Percentiles rank a stretch among this genome's conserved stretches.
phyloP scores from a whole-genome alignment of 2,113 vertebrate species.

The Pelvicachromis taeniatus region DNA sequence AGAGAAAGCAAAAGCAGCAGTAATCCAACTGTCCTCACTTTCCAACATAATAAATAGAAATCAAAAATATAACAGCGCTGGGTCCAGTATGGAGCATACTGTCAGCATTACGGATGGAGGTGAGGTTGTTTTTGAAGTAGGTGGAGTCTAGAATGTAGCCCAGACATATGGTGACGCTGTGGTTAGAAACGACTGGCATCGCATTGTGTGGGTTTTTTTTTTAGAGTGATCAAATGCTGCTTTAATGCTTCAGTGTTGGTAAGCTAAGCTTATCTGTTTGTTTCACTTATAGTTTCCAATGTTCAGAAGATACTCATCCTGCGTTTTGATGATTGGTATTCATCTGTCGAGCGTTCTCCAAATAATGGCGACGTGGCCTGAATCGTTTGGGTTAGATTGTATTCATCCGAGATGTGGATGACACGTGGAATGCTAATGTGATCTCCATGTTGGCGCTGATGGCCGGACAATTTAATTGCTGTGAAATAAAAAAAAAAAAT shows the following conservation, averaged over 20 bases:
- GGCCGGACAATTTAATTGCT: constrained; percentile 69
- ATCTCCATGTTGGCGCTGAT: constrained; percentile 56
- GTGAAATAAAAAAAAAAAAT: constrained; percentile 49
- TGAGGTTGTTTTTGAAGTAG: constrained; percentile 73
- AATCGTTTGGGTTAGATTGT: constrained; percentile 42
- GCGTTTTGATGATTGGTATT: constrained; percentile 21
- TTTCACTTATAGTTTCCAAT: background rate
- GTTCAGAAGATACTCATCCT: background rate
- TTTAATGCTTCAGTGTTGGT: background rate
- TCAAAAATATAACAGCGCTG: constrained; percentile 84
- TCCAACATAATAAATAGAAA: constrained; percentile 68
- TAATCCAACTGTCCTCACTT: background rate
- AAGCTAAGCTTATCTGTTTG: background rate
- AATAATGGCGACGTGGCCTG: constrained; percentile 25
- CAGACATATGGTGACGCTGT: constrained; percentile 33
- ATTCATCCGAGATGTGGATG: constrained; percentile 52
- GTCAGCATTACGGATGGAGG: constrained; percentile 6
- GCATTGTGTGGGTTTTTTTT: background rate
- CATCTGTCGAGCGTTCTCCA: constrained; percentile 2
- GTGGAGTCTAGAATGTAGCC: constrained; percentile 65
- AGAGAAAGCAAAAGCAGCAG: background rate
- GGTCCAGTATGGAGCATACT: constrained; percentile 48
- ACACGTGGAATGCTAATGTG: constrained; percentile 67
- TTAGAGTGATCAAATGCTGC: background rate
- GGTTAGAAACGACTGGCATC: background rate